A percentile compares a stretch with the other conserved stretches of the same genome.
Conservation (phyloP, 2,888 invertebrate genomes). For the Heliconius aoede region DNA sequence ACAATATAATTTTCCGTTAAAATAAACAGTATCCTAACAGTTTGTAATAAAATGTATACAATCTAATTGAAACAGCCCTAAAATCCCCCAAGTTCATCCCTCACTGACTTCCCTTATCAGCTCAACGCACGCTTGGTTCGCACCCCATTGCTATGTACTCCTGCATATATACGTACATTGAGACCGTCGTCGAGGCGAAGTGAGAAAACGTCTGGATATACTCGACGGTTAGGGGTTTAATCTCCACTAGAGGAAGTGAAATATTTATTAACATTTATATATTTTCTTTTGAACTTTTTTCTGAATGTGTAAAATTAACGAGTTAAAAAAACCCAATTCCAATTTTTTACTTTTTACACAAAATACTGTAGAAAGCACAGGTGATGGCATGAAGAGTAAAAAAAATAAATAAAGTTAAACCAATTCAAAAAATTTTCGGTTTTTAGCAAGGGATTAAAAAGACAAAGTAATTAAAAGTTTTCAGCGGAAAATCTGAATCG, state of each 20-base stretch:
- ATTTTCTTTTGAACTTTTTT: too few relatives aligned
- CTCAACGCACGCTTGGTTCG: constrained; percentile 38
- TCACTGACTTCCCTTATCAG: constrained; percentile 41
- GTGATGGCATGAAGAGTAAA: not conserved
- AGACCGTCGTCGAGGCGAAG: not conserved
- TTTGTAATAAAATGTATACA: not conserved
- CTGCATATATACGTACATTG: too few relatives aligned
- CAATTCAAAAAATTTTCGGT: not conserved
- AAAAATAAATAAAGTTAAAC: not conserved
- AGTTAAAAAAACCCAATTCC: not conserved
- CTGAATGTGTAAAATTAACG: too few relatives aligned
- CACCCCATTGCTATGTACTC: not conserved
- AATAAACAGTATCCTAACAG: not conserved
- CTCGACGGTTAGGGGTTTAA: not conserved
- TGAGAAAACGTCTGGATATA: not conserved
- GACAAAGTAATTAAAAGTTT: constrained; percentile 27
- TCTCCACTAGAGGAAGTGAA: not conserved
- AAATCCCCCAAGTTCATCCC: constrained; percentile 20
- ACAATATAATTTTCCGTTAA: not conserved
- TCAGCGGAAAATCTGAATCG: constrained; percentile 12
- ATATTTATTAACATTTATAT: too few relatives aligned
- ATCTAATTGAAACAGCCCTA: constrained; percentile 6
- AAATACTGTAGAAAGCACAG: too few relatives aligned
- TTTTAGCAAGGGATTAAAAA: not conserved
- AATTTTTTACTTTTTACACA: too few relatives aligned